phyloP scores from a whole-genome alignment of 2,797 vertebrate species.

The Microcaecilia unicolor region DNA sequence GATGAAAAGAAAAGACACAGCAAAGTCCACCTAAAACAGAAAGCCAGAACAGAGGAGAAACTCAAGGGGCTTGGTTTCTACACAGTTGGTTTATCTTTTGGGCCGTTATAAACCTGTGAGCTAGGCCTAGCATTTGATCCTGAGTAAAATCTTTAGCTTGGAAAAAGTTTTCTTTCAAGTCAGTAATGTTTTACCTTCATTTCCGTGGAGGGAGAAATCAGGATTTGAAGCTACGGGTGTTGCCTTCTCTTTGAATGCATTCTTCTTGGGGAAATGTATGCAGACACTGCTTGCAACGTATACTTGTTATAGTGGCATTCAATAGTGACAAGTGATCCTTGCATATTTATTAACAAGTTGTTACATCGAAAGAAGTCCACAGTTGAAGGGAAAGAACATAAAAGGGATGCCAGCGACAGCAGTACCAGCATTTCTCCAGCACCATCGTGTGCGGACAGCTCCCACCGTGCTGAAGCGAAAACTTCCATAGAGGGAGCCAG shows the following conservation, averaged over 20 bases:
- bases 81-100: conserved; percentile 54
- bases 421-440: background rate
- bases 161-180: background rate
- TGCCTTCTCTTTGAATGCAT: background rate
- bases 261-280: background rate
- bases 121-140: background rate
- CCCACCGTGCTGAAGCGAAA: too few relatives aligned
- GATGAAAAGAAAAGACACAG: conserved; percentile 93
- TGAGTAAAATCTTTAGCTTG: conserved; percentile 1
- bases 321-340: too few relatives aligned
- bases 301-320: background rate
- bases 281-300: background rate
- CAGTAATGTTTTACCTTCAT: background rate
- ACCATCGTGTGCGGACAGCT: background rate
- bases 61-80: conserved; percentile 70
- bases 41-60: conserved; percentile 88
- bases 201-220: background rate
- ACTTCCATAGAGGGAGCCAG: too few relatives aligned
- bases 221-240: background rate
- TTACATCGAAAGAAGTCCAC: too few relatives aligned
- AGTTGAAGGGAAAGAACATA: background rate
- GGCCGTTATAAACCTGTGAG: conserved; percentile 32
- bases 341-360: background rate
- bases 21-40: conserved; percentile 92
- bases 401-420: too few relatives aligned